Evolutionary conservation across 2,888 invertebrate genomes (phyloP).

Genomic region (Protonemura montana): DNA sequence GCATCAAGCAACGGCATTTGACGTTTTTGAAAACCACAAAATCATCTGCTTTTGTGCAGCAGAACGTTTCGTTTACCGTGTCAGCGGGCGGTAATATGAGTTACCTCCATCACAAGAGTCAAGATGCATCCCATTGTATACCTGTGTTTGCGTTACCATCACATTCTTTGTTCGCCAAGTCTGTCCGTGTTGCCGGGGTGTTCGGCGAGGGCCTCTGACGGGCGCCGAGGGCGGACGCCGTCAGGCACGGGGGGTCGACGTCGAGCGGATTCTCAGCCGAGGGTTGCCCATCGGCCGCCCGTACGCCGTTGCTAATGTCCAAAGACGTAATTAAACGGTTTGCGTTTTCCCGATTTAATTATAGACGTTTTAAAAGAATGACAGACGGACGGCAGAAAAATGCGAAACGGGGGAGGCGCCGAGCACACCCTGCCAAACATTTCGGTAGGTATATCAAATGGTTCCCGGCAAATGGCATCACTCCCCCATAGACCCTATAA

Average conservation of each 20-base stretch:
- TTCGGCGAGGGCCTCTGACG: not conserved
- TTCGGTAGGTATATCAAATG: not conserved
- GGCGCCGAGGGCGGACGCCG: not conserved
- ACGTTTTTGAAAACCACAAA: constrained; percentile 44
- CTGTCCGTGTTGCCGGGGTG: not conserved
- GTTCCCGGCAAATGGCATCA: not conserved
- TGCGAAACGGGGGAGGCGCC: not conserved
- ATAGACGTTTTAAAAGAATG: not conserved
- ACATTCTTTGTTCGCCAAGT: constrained; percentile 15
- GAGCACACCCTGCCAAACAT: not conserved
- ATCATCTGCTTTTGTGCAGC: constrained; percentile 43
- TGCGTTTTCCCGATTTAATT: not conserved
- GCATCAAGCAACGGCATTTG: constrained; percentile 39
- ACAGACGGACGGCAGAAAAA: not conserved
- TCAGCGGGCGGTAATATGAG: constrained; percentile 36
- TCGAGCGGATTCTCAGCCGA: not conserved
- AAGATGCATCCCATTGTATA: constrained; percentile 29
- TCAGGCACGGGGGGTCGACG: not conserved
- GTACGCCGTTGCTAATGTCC: not conserved
- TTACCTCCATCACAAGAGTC: constrained; percentile 40
- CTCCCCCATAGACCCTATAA: not conserved
- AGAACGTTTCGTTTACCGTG: constrained; percentile 39
- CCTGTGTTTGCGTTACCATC: constrained; percentile 17
- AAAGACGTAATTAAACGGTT: not conserved
- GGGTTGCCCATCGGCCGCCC: not conserved